Evolutionary conservation across 2,888 invertebrate genomes (phyloP), one percentile per base, ranked within the genome.

Genomic region (Andrena trimmerana): DNA sequence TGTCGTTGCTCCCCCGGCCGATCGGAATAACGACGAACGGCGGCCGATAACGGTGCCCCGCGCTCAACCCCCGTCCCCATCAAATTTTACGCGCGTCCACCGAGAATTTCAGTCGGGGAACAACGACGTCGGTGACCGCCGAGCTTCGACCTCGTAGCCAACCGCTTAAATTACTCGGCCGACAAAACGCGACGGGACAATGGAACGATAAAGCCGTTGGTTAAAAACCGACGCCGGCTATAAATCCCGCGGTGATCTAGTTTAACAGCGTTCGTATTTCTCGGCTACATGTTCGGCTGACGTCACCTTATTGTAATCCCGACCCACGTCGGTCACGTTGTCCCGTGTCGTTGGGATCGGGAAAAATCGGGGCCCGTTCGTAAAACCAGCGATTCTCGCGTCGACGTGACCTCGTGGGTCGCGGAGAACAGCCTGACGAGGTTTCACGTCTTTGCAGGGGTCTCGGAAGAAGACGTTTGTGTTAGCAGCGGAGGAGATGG

Each of bases 161-260:
- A 57, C 27, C 86, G 68, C 48, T 86, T 85, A 86, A 88, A 87
- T 88, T 84, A 87, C 76, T 72, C 76, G 69, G 50, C 68, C 80
- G 85, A 74, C 82, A 83, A 87, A 88, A 84, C 78, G 78, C 78
- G 85, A 85, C 86, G 86, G 87, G 78, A 90, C 90, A 90, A 90
- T 90, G 87, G 89, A 82, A 63, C 86, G 88, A 90, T 90, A 90
- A 90, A 90, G 85, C 82, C 86, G 79, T 85, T 84, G 77, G 73
- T 70, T 81, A 86, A 89, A 90, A 90, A 73, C 68, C 80, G 75
- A 81, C 71, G 78, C 52, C 65, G 59, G 60, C 82, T 83, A 88
- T 90, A 90, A 90, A 90, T 90, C 84, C 70, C 54, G 54, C 71
- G 68, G 77, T 88, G 90, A 90, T 90, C 90, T 83, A 90, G 88